These are phyloP conservation scores for Takifugu rubripes DNA, from an alignment of 2,797 vertebrate genomes.

Conservation along the genomic window DNA sequence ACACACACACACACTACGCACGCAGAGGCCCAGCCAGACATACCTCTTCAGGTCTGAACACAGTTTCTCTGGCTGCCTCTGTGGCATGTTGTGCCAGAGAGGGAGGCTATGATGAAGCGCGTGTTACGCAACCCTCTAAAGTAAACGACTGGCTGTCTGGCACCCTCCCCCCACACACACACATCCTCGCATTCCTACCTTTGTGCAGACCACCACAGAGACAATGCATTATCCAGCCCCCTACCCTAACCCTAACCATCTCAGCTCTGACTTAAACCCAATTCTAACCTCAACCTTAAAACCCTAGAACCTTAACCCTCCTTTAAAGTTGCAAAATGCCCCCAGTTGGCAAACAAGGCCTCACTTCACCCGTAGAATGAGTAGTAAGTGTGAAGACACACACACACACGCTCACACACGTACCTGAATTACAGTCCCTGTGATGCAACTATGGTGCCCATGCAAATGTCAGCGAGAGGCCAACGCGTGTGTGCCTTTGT, in stretches of 20 bases:
- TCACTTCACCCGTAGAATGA: no score
- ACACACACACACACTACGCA: constrained; percentile 10
- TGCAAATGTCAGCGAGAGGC: constrained; percentile 60
- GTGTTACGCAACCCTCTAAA: constrained; percentile 44
- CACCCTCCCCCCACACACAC: constrained; percentile 24
- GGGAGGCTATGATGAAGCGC: constrained; percentile 32
- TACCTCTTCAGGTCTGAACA: constrained; percentile 41
- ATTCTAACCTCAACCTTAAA: no score
- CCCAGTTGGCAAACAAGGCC: no score
- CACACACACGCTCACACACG: constrained; percentile 32
- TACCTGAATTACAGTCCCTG: constrained; percentile 63
- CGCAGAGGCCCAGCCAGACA: constrained; percentile 12
- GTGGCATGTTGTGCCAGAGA: constrained; percentile 44
- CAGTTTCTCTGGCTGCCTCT: constrained; percentile 48
- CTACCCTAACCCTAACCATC: no score
- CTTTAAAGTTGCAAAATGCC: no score
- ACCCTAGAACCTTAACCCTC: no score
- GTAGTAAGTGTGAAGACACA: constrained; percentile 2
- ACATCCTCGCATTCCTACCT: not conserved
- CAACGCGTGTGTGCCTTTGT: constrained; percentile 24
- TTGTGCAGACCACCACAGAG: no score
- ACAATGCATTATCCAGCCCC: no score
- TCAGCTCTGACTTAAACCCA: no score
- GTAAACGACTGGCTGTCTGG: constrained; percentile 33
- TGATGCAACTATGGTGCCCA: constrained; percentile 57